Evolutionary conservation across 2,888 invertebrate species (phyloP).

Genomic region (Acrocera orbiculus): DNA sequence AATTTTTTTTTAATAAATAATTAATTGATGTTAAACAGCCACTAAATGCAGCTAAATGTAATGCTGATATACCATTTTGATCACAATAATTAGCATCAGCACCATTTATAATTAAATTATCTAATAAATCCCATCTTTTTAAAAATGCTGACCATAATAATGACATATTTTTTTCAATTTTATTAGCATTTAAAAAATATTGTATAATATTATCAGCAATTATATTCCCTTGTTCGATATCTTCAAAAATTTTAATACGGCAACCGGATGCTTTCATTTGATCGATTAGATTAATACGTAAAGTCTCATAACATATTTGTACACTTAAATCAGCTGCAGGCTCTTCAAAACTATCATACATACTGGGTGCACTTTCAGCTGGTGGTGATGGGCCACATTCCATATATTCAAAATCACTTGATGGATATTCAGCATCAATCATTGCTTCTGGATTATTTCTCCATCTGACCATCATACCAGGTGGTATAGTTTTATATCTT

Average conservation of each 20-base stretch:
- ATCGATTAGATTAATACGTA: conserved; percentile 54
- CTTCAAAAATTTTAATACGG: conserved; percentile 48
- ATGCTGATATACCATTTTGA: conserved; percentile 52
- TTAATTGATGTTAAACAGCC: conserved; percentile 54
- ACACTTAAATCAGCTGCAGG: conserved; percentile 50
- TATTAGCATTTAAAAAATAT: conserved; percentile 37
- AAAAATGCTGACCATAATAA: conserved; percentile 59
- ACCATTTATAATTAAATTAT: conserved; percentile 43
- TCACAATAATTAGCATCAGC: conserved; percentile 55
- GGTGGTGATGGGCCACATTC: conserved; percentile 65
- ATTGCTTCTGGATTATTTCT: conserved; percentile 37
- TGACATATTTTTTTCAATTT: conserved; percentile 51
- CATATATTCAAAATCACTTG: conserved; percentile 54
- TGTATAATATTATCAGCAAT: conserved; percentile 37
- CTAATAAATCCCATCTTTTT: conserved; percentile 47
- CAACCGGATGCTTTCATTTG: conserved; percentile 55
- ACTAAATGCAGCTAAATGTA: conserved; percentile 62
- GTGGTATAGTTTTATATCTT: conserved; percentile 34
- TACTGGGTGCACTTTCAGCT: conserved; percentile 61
- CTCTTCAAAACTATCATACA: conserved; percentile 66
- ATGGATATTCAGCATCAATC: conserved; percentile 49
- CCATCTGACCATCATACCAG: conserved; percentile 37
- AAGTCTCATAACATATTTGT: conserved; percentile 54
- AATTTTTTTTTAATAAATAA: conserved; percentile 48
- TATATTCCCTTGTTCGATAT: conserved; percentile 51